Percentiles rank a stretch among this genome's conserved stretches.
phyloP scores from a whole-genome alignment of 2,113 vertebrate genomes.

The Atrichornis clamosus region DNA sequence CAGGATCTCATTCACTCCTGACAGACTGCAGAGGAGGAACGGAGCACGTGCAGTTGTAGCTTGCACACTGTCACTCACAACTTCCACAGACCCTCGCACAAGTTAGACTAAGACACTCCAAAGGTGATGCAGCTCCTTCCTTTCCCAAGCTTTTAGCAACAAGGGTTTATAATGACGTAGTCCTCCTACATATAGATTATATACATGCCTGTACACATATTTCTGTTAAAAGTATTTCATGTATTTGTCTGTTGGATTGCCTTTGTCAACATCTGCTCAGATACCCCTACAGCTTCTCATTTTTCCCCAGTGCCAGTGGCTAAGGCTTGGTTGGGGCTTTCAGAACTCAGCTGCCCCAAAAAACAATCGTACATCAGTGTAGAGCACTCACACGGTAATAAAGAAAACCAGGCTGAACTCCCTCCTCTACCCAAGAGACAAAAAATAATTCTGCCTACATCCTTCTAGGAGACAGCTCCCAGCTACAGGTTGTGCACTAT shows the following conservation, averaged over 20 bases:
- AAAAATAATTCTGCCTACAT: background rate
- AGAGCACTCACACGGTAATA: background rate
- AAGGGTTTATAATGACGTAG: background rate
- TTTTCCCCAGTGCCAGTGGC: background rate
- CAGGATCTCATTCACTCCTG: background rate
- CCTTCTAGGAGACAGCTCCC: background rate
- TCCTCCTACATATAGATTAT: accelerated
- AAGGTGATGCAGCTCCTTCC: background rate
- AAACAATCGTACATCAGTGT: background rate
- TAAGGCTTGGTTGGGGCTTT: background rate
- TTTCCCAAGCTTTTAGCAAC: background rate
- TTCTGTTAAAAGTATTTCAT: background rate
- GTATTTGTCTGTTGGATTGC: background rate
- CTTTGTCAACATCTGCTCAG: background rate
- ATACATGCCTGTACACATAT: accelerated
- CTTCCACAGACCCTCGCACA: background rate
- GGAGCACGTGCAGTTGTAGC: accelerated
- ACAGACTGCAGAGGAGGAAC: background rate
- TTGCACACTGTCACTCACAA: background rate
- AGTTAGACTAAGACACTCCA: accelerated
- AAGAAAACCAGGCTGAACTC: background rate
- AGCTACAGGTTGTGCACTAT: background rate
- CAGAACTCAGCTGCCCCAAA: background rate
- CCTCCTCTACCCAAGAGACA: background rate
- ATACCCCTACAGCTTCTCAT: background rate